Evolutionary conservation across 2,113 vertebrate species (phyloP).

Genomic region (Paraplagusia blochii): DNA sequence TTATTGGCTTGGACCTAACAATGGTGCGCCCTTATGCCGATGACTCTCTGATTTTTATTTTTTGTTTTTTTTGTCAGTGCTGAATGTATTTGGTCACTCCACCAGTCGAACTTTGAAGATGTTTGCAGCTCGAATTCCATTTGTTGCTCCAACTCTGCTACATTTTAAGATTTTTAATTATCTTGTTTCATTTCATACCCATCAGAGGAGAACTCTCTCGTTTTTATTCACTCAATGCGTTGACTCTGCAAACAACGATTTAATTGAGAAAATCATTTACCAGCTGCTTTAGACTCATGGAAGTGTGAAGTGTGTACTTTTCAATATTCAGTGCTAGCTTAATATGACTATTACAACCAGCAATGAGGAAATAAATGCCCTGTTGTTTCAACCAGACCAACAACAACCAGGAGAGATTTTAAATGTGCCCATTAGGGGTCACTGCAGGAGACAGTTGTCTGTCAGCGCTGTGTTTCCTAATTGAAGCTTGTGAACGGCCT

Average conservation of each 20-base stretch:
- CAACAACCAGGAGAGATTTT: slow-evolving; percentile 23
- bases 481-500: slow-evolving; percentile 45
- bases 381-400: slow-evolving; percentile 30
- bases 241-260: slow-evolving; percentile 68
- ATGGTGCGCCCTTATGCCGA: too few relatives aligned
- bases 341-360: slow-evolving; percentile 57
- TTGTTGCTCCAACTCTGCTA: too few relatives aligned
- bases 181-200: background rate
- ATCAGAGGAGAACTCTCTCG: slow-evolving; percentile 45
- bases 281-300: slow-evolving; percentile 52
- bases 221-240: slow-evolving; percentile 47
- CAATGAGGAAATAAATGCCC: slow-evolving; percentile 46
- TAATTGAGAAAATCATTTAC: slow-evolving; percentile 66
- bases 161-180: too few relatives aligned
- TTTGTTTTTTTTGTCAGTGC: too few relatives aligned
- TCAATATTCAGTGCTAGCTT: slow-evolving; percentile 33
- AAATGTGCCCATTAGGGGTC: slow-evolving; percentile 42
- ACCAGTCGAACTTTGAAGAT: too few relatives aligned
- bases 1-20: too few relatives aligned
- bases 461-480: slow-evolving; percentile 25
- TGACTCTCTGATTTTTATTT: too few relatives aligned
- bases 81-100: too few relatives aligned
- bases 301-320: slow-evolving; percentile 17
- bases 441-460: slow-evolving; percentile 33
- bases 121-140: too few relatives aligned